Evolutionary conservation across 2,797 vertebrate genomes (phyloP), one percentile per base, ranked within the genome.

Genomic region (Hyperoplus immaculatus): DNA sequence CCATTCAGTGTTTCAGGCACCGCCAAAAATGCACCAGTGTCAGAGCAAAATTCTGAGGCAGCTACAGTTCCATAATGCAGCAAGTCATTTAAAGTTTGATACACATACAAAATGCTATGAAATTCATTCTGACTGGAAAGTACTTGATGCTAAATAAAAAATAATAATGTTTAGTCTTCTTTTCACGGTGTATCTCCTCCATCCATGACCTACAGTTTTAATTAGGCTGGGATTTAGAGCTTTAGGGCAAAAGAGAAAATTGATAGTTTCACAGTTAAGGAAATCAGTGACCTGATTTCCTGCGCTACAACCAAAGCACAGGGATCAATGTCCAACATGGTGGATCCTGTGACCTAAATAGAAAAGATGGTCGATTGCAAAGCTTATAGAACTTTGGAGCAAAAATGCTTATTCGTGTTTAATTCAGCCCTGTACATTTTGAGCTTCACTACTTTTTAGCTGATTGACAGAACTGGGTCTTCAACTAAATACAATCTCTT

Each of bases 271-370:
- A 59, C 78, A 60, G 74, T 81, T 89, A 81, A 82, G 81, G 63
- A 81, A 84, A 85, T 62, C 65, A 50, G 69, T 94, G 94, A 93
- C 93, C 92, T 80, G 82, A 69, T 93, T 95, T 89, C 49, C 69
- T 74, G 69, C 50, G 43, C 67, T 64, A 72, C 81, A 84, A 75
- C 72, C 66, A 80, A 73, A 86, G 75, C 75, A 68, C 73, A 64
- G 43, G 73, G 86, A 94, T 95, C 93, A 86, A 95, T 95, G 86
- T 63, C 74, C 61, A 87, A 77, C 82, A 77, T 41, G 60, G 74
- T 72, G 50, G 54, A 50, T 80, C 66, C 75, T 83, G 77, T 90
- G 89, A 90, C 93, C 94, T 78, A 90, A 75, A 94, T 92, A 59
- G 62, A 69, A 16, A 21, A 49, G 21, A 66, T 5, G 36, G 64